Evolutionary conservation across 1,140 invertebrate species (phyloP), one percentile per base, ranked within the genome.

Genomic region (Planococcus citri): DNA sequence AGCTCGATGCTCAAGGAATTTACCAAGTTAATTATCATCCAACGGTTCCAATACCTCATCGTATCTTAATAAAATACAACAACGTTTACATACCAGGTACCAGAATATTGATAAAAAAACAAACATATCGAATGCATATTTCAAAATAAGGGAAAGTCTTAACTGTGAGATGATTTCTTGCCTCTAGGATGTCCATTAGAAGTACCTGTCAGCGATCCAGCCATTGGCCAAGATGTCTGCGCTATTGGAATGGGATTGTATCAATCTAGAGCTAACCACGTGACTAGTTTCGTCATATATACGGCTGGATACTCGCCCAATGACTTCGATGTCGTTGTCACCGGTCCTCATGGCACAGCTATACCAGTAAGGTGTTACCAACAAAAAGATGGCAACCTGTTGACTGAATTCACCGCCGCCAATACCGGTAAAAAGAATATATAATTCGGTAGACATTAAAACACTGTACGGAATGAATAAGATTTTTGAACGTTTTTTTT

Each of bases 311-410:
- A 88, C 25, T 85, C 90, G 4, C 90, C 91, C 0, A 84, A 92
- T 72, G 91, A 95, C 75, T 95, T 96, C 75, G 93, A 95, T 77
- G 91, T 95, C 0, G 88, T 95, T 0, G 88, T 95, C 10, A 81
- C 86, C 0, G 90, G 95, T 14, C 93, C 95, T 0, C 89, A 87
- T 38, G 90, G 94, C 8, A 88, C 91, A 73, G 93, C 94, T 0
- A 84, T 98, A 24, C 93, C 94, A 0, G 94, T 97, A 0, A 82
- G 90, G 69, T 97, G 94, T 78, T 97, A 96, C 78, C 92, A 95
- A 78, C 95, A 95, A 72, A 92, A 95, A 78, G 94, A 95, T 74
- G 93, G 93, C 12, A 89, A 93, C 76, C 80, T 97, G 57, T 84
- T 95, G 75, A 94, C 92, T 0, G 94, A 97, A 78, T 97, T 92